phyloP scores from a whole-genome alignment of 2,888 invertebrate species.

The Keiferia lycopersicella region DNA sequence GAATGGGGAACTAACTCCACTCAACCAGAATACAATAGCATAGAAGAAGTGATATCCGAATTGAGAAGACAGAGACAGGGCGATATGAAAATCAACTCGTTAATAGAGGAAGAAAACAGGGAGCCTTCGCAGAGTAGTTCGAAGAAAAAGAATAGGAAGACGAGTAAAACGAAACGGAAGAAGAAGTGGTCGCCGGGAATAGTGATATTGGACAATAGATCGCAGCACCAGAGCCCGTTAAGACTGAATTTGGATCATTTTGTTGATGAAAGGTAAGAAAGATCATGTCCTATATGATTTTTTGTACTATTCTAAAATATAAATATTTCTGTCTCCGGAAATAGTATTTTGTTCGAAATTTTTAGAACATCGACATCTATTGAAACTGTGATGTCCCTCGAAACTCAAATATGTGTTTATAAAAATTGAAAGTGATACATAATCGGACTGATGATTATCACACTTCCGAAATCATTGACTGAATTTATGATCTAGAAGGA shows the following conservation, averaged over 20 bases:
- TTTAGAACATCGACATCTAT: too few species aligned
- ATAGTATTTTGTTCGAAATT: too few species aligned
- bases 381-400: too few species aligned
- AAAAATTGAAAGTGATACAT: too few species aligned
- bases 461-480: too few species aligned
- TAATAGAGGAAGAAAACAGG: conserved; percentile 48
- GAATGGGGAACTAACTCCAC: conserved; percentile 55
- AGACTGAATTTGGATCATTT: conserved; percentile 74
- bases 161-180: conserved; percentile 61
- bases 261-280: conserved; percentile 69
- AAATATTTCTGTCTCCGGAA: too few species aligned
- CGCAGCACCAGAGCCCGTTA: conserved; percentile 60
- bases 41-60: conserved; percentile 66
- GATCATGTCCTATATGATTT: neutral
- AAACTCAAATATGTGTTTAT: too few species aligned
- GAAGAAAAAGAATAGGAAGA: conserved; percentile 57
- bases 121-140: conserved; percentile 52
- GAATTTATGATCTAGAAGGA: too few species aligned
- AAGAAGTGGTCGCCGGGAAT: conserved; percentile 72
- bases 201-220: conserved; percentile 67
- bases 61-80: conserved; percentile 56
- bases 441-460: too few species aligned
- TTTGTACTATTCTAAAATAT: too few species aligned
- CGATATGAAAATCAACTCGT: conserved; percentile 49
- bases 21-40: conserved; percentile 56